Base-by-base conservation (phyloP, 2,888 invertebrate genomes). In the Asteroscopus sphinx region DNA sequence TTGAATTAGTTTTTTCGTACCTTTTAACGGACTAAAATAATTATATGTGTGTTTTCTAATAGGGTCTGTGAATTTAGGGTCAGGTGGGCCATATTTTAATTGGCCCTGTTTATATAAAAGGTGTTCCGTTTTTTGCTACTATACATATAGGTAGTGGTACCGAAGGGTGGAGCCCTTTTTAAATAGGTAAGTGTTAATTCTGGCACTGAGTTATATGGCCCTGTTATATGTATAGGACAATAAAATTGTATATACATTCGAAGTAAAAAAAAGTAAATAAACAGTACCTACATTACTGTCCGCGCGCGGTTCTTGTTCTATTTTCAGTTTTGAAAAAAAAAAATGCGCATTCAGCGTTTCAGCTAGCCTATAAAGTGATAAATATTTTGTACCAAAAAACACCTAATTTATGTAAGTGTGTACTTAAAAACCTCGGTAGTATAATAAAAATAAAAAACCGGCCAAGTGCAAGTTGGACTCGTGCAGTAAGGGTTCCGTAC, bases 1-100 rank as follows among this genome's bases (percentile, higher is more conserved):
- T 88, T 81, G 82, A 88, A 85, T 82, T 83, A 72, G 77, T 85
- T 87, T 87, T 87, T 82, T 72, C 57, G 58, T 54, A 32, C 46
- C 58, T 63, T 76, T 68, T 78, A 76, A 79, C 76, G 73, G 79
- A 65, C 77, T 77, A 74, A 76, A 73, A 75, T 81, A 82, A 88
- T 88, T 86, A 88, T 82, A 75, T 81, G 47, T 64, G 37, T 65
- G 76, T 81, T 81, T 85, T 81, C 76, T 74, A 70, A 71, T 71
- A 61, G 74, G 77, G 77, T 82, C 49, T 42, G 48, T 67, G 55
- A 59, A 65, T 69, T 56, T 75, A 75, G 42, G 52, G 53, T 77
- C 73, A 75, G 77, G 77, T 77, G 67, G 62, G 44, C 51, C 53
- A 45, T 57, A 62, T 73, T 76, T 75, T 76, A 76, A 79, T 79